Base-by-base conservation (phyloP, 2,113 vertebrate species). In the Anguilla japonica region DNA sequence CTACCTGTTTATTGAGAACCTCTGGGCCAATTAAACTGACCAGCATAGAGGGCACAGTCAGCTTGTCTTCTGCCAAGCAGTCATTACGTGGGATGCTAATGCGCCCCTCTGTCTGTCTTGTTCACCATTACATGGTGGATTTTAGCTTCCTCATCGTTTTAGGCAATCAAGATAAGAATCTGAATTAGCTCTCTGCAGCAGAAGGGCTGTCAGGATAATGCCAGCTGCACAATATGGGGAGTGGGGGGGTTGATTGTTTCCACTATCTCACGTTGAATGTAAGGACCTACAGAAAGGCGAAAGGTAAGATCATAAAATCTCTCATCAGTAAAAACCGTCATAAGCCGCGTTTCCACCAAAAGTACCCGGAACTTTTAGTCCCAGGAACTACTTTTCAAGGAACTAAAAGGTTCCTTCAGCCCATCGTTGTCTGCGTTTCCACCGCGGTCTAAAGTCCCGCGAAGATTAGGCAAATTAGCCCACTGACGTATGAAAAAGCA, bases 101-200 rank as follows among this genome's bases (percentile, higher is more conserved):
- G 84, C 90, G 71, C 91, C 90, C 91, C 90, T 92, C 87, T 91
- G 88, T 87, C 93, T 91, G 93, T 90, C 93, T 89, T 81, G 87
- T 92, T 89, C 91, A 89, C 90, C 89, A 90, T 89, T 86, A 88
- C 40, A 85, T 91, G 93, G 90, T 91, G 89, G 84, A 79, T 87
- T 87, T 90, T 89, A 90, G 89, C 89, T 91, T 90, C 91, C 86
- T 89, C 90, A 88, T 89, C 63, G 88, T 83, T 87, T 91, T 90
- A 92, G 94, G 93, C 92, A 90, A 85, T 91, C 85, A 90, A 88
- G 94, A 95, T 95, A 94, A 93, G 90, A 90, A 95, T 96, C 94
- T 91, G 89, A 94, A 94, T 94, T 91, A 93, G 94, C 91, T 94
- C 90, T 94, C 92, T 34, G 91, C 91, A 92, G 90, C 92, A 91